A percentile compares a stretch with the other conserved stretches of the same genome.
Evolutionary conservation across 2,113 vertebrate genomes (phyloP).

Genomic region (Platanista minor): DNA sequence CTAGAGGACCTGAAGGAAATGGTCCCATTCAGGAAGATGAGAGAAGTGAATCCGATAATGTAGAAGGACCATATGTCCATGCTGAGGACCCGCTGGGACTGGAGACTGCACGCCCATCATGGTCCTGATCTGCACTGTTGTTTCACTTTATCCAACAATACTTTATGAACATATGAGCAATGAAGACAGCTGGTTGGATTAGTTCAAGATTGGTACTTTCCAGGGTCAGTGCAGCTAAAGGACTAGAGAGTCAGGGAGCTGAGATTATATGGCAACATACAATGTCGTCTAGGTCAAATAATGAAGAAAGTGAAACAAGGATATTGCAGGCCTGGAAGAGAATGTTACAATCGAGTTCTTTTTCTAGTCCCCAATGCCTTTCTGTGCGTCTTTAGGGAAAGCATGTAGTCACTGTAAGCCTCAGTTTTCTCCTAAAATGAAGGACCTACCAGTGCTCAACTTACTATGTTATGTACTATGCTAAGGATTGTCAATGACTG

Average conservation of each 20-base stretch:
- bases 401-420: background rate
- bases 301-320: background rate
- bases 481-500: background rate
- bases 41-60: background rate
- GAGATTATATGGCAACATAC: background rate
- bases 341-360: background rate
- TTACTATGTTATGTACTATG: background rate
- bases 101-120: background rate
- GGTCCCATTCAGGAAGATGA: background rate
- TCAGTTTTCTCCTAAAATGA: background rate
- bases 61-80: background rate
- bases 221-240: background rate
- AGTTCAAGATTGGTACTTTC: background rate
- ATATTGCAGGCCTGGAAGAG: background rate
- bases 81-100: background rate
- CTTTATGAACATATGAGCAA: background rate
- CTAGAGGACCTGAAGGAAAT: background rate
- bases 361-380: background rate
- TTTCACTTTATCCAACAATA: background rate
- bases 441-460: background rate
- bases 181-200: background rate
- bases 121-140: background rate
- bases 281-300: background rate
- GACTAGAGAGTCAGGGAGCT: background rate
- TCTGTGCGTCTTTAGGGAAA: background rate